phyloP scores from a whole-genome alignment of 2,113 vertebrate species.

The Amblyornis subalaris region DNA sequence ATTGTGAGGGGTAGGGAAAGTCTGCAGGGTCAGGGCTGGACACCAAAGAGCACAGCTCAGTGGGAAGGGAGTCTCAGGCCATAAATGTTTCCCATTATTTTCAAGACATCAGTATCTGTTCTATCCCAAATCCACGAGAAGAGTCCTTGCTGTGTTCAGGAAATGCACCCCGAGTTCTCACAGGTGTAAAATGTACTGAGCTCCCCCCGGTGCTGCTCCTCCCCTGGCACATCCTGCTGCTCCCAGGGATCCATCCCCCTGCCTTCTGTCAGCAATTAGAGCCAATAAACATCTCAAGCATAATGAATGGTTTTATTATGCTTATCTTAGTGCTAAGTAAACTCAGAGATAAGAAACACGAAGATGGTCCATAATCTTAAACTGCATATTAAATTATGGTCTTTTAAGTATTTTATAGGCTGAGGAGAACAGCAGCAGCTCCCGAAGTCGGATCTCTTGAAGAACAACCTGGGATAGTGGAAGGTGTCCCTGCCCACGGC shows the following conservation, averaged over 20 bases:
- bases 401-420: neutral
- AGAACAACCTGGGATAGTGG: neutral
- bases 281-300: neutral
- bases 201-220: neutral
- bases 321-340: neutral
- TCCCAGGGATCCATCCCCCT: no score
- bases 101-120: neutral
- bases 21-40: neutral
- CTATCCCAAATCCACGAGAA: rapidly evolving
- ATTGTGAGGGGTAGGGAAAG: rapidly evolving
- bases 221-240: neutral
- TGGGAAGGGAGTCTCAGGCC: neutral
- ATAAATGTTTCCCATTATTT: rapidly evolving
- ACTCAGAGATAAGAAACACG: neutral
- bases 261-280: neutral
- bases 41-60: rapidly evolving
- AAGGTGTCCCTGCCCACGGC: neutral
- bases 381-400: neutral
- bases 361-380: neutral
- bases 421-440: neutral
- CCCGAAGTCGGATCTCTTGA: neutral
- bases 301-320: neutral
- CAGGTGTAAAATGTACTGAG: rapidly evolving
- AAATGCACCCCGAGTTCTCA: rapidly evolving
- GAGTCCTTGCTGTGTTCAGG: neutral